These are phyloP conservation scores for Augochlora pura DNA, from an alignment of 1,140 invertebrate genomes.

Conservation along the genomic window DNA sequence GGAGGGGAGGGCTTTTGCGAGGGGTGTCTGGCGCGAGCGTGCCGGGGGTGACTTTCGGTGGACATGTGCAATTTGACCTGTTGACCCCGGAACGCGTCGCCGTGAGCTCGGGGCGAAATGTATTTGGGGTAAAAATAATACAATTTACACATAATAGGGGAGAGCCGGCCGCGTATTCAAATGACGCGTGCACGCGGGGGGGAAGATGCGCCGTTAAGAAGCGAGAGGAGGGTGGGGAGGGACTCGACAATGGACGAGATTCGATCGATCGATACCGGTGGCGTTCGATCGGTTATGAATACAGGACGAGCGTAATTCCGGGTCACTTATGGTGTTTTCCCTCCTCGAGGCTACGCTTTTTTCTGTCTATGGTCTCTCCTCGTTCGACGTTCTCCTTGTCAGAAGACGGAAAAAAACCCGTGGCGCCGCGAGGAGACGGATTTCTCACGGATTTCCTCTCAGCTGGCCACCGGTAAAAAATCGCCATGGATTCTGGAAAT, in stretches of 20 bases:
- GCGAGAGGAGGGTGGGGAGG: not conserved
- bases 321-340: constrained; percentile 39
- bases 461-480: constrained; percentile 50
- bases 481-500: constrained; percentile 34
- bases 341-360: not conserved
- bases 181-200: constrained; percentile 66
- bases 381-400: constrained; percentile 18
- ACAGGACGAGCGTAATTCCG: constrained; percentile 43
- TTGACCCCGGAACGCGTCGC: constrained; percentile 70
- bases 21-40: constrained; percentile 45
- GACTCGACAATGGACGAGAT: constrained; percentile 41
- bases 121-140: constrained; percentile 81
- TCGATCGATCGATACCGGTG: constrained; percentile 58
- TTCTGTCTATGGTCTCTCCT: not conserved
- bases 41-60: constrained; percentile 72
- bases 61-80: constrained; percentile 80
- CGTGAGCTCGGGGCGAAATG: constrained; percentile 69
- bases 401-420: constrained; percentile 24
- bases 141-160: constrained; percentile 80
- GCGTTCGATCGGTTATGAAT: constrained; percentile 61
- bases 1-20: constrained; percentile 19
- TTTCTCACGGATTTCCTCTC: constrained; percentile 63
- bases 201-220: constrained; percentile 47
- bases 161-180: constrained; percentile 73
- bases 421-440: not conserved